Percentiles rank a stretch among this genome's conserved stretches.
Evolutionary conservation across 30 jellyfish, hydroid and myxozoan species (phyloP).

Genomic region (Aurelia aurita complex sp. Pacific): DNA sequence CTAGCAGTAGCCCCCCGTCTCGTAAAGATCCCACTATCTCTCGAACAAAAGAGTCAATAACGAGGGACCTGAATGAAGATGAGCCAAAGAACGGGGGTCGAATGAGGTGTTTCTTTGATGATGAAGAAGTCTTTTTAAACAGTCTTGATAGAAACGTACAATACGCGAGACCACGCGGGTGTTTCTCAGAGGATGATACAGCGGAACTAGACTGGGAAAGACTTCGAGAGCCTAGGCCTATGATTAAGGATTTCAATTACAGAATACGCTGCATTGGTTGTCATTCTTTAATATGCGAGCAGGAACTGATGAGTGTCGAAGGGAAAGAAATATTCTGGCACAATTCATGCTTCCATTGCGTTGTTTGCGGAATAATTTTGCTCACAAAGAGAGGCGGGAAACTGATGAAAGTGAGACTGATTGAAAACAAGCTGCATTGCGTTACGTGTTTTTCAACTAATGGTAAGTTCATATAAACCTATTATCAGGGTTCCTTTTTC

Average conservation of each 20-base stretch:
- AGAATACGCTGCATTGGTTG: constrained; percentile 54
- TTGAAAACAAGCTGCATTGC: constrained; percentile 62
- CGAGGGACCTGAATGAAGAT: neutral
- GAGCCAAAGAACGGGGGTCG: constrained; percentile 4
- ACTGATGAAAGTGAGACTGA: constrained; percentile 31
- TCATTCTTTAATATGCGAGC: constrained; percentile 34
- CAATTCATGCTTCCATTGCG: constrained; percentile 47
- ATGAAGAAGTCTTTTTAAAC: constrained; percentile 9
- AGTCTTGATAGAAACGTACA: neutral
- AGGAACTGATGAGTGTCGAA: constrained; percentile 48
- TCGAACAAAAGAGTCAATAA: too few species aligned
- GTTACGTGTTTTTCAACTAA: constrained; percentile 50
- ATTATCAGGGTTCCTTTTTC: too few species aligned
- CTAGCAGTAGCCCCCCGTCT: too few species aligned
- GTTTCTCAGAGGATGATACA: constrained; percentile 41
- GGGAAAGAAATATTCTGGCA: constrained; percentile 68
- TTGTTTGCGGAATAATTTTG: constrained; percentile 54
- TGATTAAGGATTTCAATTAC: neutral
- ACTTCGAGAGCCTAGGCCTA: constrained; percentile 41
- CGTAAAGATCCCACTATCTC: too few species aligned
- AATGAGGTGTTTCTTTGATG: constrained; percentile 29
- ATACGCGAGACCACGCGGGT: constrained; percentile 9
- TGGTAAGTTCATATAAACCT: constrained; percentile 36
- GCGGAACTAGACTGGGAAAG: constrained; percentile 10
- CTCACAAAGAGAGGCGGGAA: constrained; percentile 11